Evolutionary conservation across 2,797 vertebrate species (phyloP).

Genomic region (Ctenopoma kingsleyae): DNA sequence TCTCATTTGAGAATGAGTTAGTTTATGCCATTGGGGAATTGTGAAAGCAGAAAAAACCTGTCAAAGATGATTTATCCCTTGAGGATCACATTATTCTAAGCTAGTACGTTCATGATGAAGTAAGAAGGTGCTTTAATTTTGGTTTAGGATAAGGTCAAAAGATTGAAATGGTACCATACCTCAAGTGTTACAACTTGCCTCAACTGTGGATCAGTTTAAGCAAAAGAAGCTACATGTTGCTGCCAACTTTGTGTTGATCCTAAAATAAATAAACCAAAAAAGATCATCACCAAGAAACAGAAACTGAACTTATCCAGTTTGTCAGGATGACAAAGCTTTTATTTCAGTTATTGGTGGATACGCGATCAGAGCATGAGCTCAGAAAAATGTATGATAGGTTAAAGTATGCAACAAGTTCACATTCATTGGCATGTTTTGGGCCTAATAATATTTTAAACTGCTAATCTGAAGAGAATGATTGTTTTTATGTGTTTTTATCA

Average conservation of each 20-base stretch:
- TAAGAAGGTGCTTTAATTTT: slow-evolving; percentile 38
- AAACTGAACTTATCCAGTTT: slow-evolving; percentile 43
- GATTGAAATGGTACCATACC: slow-evolving; percentile 62
- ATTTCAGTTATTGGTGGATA: slow-evolving; percentile 22
- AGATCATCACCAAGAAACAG: slow-evolving; percentile 3
- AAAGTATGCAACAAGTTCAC: background rate
- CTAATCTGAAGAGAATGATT: slow-evolving; percentile 37
- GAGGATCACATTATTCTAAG: slow-evolving; percentile 40
- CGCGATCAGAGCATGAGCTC: slow-evolving; percentile 37
- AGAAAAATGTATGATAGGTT: slow-evolving; percentile 13
- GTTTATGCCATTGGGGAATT: slow-evolving; percentile 37
- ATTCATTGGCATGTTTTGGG: slow-evolving; percentile 1
- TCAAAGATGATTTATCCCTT: slow-evolving; percentile 22
- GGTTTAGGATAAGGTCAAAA: slow-evolving; percentile 27
- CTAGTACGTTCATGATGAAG: slow-evolving; percentile 33
- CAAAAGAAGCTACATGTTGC: slow-evolving; percentile 49
- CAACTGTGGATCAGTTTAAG: slow-evolving; percentile 71
- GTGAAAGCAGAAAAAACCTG: slow-evolving; percentile 1
- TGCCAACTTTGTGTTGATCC: slow-evolving; percentile 18
- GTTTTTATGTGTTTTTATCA: slow-evolving; percentile 60
- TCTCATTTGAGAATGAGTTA: slow-evolving; percentile 33
- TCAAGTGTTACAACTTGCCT: slow-evolving; percentile 53
- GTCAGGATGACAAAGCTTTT: slow-evolving; percentile 5
- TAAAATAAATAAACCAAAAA: slow-evolving; percentile 31
- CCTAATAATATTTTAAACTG: slow-evolving; percentile 30